A percentile compares a stretch with the other conserved stretches of the same genome.
Evolutionary conservation across 1,140 invertebrate genomes (phyloP).

Genomic region (Drosophila mayri): DNA sequence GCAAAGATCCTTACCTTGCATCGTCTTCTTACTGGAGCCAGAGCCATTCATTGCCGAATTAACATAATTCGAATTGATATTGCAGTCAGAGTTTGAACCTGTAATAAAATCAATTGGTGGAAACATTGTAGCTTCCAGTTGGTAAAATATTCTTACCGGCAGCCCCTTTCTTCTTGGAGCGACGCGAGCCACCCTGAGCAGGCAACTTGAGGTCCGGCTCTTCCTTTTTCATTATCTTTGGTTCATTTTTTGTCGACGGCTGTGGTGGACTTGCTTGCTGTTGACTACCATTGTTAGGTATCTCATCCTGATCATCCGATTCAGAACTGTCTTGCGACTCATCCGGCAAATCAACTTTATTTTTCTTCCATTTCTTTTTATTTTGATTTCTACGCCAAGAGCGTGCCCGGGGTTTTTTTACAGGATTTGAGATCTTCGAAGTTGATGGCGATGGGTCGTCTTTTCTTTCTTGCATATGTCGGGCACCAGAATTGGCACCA

Average conservation of each 20-base stretch:
- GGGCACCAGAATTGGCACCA: too few species aligned
- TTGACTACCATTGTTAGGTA: neutral
- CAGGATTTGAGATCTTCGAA: neutral
- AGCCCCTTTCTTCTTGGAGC: neutral
- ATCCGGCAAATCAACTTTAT: too few species aligned
- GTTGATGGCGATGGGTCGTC: neutral
- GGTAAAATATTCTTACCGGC: neutral
- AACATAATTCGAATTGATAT: neutral
- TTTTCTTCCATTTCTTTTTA: neutral
- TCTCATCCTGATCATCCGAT: neutral
- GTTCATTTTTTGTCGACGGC: neutral
- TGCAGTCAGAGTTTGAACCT: neutral
- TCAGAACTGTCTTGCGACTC: too few species aligned
- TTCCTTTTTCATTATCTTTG: neutral
- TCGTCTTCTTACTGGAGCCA: neutral
- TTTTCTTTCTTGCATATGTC: neutral
- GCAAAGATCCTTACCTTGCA: too few species aligned
- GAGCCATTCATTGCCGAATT: too few species aligned
- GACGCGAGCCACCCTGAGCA: neutral
- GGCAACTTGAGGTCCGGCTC: neutral
- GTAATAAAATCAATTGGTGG: neutral
- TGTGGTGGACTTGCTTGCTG: neutral
- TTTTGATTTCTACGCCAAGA: neutral
- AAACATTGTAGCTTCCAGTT: neutral
- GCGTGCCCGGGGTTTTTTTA: neutral